Percentiles rank a stretch among this genome's conserved stretches.
Conservation (phyloP, 2,797 vertebrate species). For the Xenentodon cancila region DNA sequence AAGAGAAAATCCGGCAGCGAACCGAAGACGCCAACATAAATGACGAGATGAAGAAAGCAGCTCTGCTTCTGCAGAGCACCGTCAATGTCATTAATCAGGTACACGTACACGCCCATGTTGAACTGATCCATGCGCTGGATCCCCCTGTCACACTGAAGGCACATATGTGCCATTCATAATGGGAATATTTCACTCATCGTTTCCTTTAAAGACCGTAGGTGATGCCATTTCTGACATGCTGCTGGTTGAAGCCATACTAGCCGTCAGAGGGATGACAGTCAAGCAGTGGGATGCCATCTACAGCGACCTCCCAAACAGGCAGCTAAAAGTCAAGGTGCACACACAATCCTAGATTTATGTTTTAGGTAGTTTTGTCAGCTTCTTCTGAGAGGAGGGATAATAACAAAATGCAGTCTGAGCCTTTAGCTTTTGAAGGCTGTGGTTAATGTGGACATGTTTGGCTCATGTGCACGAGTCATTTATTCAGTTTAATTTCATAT, state of each 20-base stretch:
- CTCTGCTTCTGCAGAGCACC: conserved; percentile 84
- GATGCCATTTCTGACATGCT: conserved; percentile 96
- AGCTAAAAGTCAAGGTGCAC: conserved; percentile 93
- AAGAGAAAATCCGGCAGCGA: conserved; percentile 86
- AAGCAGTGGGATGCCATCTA: conserved; percentile 93
- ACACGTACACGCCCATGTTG: conserved; percentile 4
- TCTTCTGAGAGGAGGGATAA: too few species aligned
- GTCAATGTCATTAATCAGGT: conserved; percentile 93
- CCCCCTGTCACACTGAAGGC: not conserved
- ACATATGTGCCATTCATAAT: not conserved
- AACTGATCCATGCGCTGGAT: not conserved
- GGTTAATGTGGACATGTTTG: not conserved
- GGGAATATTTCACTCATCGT: not conserved
- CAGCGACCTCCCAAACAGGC: conserved; percentile 90
- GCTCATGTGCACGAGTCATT: not conserved
- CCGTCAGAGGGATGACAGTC: conserved; percentile 85
- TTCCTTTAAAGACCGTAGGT: conserved; percentile 86
- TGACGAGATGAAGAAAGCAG: conserved; percentile 83
- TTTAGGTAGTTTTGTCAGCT: too few species aligned
- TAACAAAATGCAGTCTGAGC: too few species aligned
- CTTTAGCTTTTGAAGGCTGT: too few species aligned
- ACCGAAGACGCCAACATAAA: conserved; percentile 73
- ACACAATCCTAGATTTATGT: not conserved
- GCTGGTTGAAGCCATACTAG: conserved; percentile 92
- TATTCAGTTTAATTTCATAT: too few species aligned